Percentiles rank a stretch among this genome's conserved stretches.
phyloP scores from a whole-genome alignment of 1,140 invertebrate species.

The Pygmarrhopalites habei region DNA sequence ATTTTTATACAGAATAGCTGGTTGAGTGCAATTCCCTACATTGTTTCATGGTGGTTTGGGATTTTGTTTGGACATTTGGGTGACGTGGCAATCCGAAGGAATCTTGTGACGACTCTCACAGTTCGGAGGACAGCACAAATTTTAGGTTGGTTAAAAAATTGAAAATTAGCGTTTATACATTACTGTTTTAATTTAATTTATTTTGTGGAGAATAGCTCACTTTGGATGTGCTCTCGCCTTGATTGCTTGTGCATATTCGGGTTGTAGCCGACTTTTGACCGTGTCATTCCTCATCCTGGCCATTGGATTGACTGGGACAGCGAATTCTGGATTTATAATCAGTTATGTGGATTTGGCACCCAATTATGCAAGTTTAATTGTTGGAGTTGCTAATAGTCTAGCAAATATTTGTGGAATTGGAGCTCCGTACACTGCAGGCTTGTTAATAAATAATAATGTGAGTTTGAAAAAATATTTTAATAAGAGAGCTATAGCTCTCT shows the following conservation, averaged over 20 bases:
- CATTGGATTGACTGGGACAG: constrained; percentile 65
- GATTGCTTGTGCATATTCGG: constrained; percentile 56
- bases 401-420: constrained; percentile 31
- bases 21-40: constrained; percentile 61
- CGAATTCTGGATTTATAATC: constrained; percentile 71
- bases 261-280: constrained; percentile 54
- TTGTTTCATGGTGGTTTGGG: constrained; percentile 67
- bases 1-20: constrained; percentile 61
- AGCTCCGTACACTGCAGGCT: constrained; percentile 12
- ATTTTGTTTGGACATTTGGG: constrained; percentile 58
- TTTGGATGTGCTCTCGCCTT: constrained; percentile 67
- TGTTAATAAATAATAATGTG: constrained; percentile 21
- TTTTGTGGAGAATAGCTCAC: constrained; percentile 53
- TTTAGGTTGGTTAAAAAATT: constrained; percentile 43
- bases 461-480: background rate
- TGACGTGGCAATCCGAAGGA: constrained; percentile 54
- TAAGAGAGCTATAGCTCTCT: background rate
- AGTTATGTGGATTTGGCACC: constrained; percentile 52
- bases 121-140: constrained; percentile 64
- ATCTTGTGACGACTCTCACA: constrained; percentile 56
- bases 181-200: constrained; percentile 43
- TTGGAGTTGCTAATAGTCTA: constrained; percentile 44
- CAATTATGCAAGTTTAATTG: constrained; percentile 48
- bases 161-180: too few species aligned
- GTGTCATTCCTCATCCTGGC: constrained; percentile 56